A percentile compares a stretch with the other conserved stretches of the same genome.
These are phyloP conservation scores for Napeogenes inachia DNA, from an alignment of 2,888 invertebrate species.

Conservation along the genomic window DNA sequence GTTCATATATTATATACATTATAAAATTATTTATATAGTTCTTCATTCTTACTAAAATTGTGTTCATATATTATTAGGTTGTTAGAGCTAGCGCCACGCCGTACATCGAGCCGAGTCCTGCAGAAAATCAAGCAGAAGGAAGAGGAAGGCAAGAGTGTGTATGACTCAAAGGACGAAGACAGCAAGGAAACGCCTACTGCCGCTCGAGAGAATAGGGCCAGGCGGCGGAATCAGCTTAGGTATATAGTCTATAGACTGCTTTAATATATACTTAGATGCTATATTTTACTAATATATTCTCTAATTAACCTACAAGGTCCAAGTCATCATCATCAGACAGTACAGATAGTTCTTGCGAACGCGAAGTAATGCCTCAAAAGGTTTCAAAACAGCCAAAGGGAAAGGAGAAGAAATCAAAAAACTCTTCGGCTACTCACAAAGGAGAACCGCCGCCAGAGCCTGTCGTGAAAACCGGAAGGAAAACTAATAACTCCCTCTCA, in stretches of 20 bases:
- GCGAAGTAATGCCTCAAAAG: constrained; percentile 65
- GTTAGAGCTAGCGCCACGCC: constrained; percentile 81
- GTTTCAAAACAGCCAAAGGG: constrained; percentile 51
- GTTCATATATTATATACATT: too few relatives aligned
- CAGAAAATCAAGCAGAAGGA: constrained; percentile 78
- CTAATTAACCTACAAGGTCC: constrained; percentile 9
- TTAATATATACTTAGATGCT: too few relatives aligned
- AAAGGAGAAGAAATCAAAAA: constrained; percentile 62
- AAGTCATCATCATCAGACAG: constrained; percentile 46
- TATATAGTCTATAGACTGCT: constrained; percentile 25
- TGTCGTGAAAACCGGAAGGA: constrained; percentile 79
- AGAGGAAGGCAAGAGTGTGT: constrained; percentile 62
- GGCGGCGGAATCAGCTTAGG: constrained; percentile 73
- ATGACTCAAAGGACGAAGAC: constrained; percentile 65
- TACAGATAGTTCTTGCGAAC: constrained; percentile 43
- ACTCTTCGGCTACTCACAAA: constrained; percentile 55
- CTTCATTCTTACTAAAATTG: not conserved
- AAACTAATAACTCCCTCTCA: constrained; percentile 91
- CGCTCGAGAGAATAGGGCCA: constrained; percentile 71
- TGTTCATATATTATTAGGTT: constrained; percentile 50
- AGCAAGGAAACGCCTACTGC: constrained; percentile 63
- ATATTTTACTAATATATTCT: constrained; percentile 3
- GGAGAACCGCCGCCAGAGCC: constrained; percentile 63
- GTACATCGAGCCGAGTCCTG: constrained; percentile 82
- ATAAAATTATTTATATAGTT: not conserved